Evolutionary conservation across 35 echinoderm and acorn worm species (phyloP).

Genomic region (Heliocidaris erythrogramma): DNA sequence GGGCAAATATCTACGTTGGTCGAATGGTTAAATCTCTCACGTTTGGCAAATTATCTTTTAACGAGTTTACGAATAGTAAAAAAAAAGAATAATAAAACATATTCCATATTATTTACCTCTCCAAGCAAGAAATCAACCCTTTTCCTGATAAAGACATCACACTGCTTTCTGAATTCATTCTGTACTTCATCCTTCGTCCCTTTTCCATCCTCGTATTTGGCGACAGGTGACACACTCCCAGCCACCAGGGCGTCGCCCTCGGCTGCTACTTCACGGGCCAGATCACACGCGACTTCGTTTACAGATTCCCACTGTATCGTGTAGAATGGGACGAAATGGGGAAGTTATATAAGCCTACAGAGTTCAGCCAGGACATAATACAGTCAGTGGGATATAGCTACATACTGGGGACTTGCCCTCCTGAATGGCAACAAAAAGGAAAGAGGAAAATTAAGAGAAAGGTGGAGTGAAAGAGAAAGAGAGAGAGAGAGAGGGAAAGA

Average conservation of each 20-base stretch:
- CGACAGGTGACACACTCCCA: constrained; percentile 60
- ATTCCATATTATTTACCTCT: constrained; percentile 53
- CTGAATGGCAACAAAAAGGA: too few species aligned
- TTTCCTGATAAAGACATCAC: constrained; percentile 56
- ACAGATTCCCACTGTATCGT: constrained; percentile 47
- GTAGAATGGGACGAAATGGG: not conserved
- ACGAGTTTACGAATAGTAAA: not conserved
- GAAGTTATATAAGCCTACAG: too few species aligned
- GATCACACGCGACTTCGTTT: constrained; percentile 68
- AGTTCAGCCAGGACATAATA: too few species aligned
- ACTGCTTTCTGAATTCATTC: constrained; percentile 68
- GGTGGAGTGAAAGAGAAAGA: too few species aligned
- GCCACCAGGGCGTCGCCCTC: constrained; percentile 66
- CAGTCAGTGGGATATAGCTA: too few species aligned
- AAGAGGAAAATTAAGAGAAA: too few species aligned
- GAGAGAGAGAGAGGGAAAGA: too few species aligned
- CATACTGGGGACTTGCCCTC: too few species aligned
- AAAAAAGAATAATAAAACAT: too few species aligned
- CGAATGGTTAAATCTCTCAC: not conserved
- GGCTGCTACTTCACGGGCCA: constrained; percentile 65
- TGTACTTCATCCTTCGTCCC: constrained; percentile 59
- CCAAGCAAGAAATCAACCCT: constrained; percentile 74
- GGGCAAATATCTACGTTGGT: not conserved
- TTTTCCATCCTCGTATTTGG: constrained; percentile 48
- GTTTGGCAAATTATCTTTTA: not conserved